These are phyloP conservation scores for Pipistrellus pipistrellus DNA, from an alignment of 2,797 vertebrate genomes.

Conservation along the genomic window DNA sequence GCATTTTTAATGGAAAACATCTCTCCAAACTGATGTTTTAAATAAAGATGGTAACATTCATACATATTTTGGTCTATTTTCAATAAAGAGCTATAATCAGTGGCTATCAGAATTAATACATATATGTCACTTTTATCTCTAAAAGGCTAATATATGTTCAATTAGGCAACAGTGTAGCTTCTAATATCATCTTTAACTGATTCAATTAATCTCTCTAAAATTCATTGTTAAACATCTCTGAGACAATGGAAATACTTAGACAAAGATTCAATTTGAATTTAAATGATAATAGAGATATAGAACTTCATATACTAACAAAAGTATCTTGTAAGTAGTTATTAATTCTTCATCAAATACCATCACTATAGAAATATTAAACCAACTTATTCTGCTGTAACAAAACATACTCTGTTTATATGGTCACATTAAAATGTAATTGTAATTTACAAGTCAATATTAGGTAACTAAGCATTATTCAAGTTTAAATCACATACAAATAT, in stretches of 20 bases:
- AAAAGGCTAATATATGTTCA: not conserved
- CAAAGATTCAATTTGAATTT: not conserved
- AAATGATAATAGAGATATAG: not conserved
- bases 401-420: not conserved
- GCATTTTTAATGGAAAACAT: not conserved
- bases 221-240: conserved; percentile 41
- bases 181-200: not conserved
- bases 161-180: not conserved
- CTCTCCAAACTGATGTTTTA: not conserved
- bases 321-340: not conserved
- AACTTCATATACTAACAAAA: not conserved
- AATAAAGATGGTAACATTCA: not conserved
- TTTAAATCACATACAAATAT: not conserved
- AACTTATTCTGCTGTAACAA: not conserved
- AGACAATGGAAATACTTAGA: conserved; percentile 43
- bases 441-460: not conserved
- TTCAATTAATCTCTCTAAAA: conserved; percentile 38
- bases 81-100: not conserved
- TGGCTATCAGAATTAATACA: not conserved
- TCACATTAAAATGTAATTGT: not conserved
- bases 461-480: not conserved
- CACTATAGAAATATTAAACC: not conserved
- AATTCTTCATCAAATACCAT: not conserved
- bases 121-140: not conserved
- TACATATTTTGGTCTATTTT: not conserved